phyloP scores from a whole-genome alignment of 2,888 invertebrate species.

The Melinaea marsaeus region DNA sequence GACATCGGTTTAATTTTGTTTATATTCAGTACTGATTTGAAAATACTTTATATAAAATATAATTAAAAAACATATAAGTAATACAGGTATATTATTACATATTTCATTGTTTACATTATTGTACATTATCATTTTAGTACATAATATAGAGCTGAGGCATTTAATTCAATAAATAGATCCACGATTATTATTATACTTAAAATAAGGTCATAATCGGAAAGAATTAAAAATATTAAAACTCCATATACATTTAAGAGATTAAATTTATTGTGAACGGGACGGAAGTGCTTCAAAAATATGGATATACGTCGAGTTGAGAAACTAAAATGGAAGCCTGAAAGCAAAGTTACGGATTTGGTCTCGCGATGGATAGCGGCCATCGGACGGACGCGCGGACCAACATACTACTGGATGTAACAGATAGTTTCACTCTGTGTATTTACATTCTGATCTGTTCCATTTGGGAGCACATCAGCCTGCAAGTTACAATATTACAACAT shows the following conservation, averaged over 20 bases:
- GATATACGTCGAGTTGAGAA: slow-evolving; percentile 9
- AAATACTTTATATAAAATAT: no score
- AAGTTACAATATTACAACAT: no score
- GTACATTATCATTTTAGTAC: neutral
- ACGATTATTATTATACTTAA: no score
- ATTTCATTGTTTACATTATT: no score
- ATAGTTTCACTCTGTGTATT: neutral
- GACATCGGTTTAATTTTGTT: slow-evolving; percentile 10
- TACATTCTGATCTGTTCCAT: no score
- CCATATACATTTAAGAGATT: neutral
- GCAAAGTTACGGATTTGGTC: slow-evolving; percentile 15
- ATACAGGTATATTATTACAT: no score
- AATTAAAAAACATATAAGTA: no score
- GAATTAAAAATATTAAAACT: no score
- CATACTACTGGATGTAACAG: neutral
- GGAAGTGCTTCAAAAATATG: slow-evolving; percentile 8
- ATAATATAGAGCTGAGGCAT: no score
- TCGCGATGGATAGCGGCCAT: slow-evolving; percentile 16
- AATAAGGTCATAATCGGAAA: no score
- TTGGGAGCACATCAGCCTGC: no score
- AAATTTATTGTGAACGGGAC: neutral
- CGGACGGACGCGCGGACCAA: slow-evolving; percentile 8
- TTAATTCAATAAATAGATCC: no score
- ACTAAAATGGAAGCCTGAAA: slow-evolving; percentile 11
- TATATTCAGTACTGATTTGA: neutral